Evolutionary conservation across 1,140 invertebrate genomes (phyloP), one percentile per base, ranked within the genome.

Genomic region (Conopomorpha cramerella): DNA sequence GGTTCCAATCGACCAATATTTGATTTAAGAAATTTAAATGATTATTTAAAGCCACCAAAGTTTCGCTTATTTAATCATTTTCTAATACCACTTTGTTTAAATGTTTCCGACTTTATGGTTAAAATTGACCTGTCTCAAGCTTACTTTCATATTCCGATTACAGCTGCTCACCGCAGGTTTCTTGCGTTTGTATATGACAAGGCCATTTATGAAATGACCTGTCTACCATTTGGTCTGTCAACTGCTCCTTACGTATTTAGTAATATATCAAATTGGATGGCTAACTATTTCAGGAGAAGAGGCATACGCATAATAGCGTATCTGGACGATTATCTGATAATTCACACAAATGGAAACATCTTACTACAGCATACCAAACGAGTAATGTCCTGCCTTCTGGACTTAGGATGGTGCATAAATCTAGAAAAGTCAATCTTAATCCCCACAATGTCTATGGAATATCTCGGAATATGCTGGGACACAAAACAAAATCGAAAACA

Each of bases 221-320:
- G 55, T 30, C 41, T 53, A 1, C 53, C 53, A 0, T 56, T 59
- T 27, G 53, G 51, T 8, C 34, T 59, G 14, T 34, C 51, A 8
- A 46, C 34, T 7, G 49, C 46, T 11, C 49, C 49, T 1, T 30
- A 46, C 2, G 34, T 40, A 0, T 62, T 62, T 25, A 33, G 53
- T 7, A 51, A 43, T 18, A 26, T 62, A 17, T 39, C 38, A 13
- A 60, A 53, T 27, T 62, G 46, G 49, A 6, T 51, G 12, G 49
- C 49, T 10, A 19, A 25, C 30, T 13, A 16, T 3, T 33, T 48
- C 3, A 26, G 48, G 17, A 14, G 29, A 10, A 14, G 13, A 15
- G 40, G 42, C 10, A 17, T 50, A 18, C 28, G 34, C 19, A 19
- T 51, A n/a, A 39, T 51, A 16, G 48, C 48, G 12, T 51, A 51